Conservation (phyloP, 2,113 vertebrate species). For the Saccopteryx bilineata region DNA sequence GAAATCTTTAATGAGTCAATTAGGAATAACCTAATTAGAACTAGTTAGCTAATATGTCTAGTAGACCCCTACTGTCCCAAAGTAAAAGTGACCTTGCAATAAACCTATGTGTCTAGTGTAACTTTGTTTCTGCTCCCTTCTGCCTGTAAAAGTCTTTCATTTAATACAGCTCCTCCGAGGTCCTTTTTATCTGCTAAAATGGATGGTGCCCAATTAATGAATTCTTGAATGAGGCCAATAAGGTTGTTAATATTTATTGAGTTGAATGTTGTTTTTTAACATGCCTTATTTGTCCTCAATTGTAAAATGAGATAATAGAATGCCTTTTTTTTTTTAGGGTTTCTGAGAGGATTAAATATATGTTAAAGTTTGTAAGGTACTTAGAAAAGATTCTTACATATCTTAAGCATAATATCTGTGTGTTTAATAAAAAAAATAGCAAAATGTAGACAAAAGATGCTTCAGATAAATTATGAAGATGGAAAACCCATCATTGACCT, state of each 20-base stretch:
- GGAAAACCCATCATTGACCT: neutral
- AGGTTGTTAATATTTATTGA: neutral
- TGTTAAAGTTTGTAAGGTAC: neutral
- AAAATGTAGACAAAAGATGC: neutral
- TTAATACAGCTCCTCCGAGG: neutral
- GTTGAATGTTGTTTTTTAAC: neutral
- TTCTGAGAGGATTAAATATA: neutral
- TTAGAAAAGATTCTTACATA: neutral
- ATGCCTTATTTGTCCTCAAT: neutral
- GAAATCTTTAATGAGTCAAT: too few species aligned
- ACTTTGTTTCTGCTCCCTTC: neutral
- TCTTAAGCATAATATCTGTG: neutral
- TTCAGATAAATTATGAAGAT: neutral
- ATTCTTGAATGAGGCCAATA: neutral
- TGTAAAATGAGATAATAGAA: neutral
- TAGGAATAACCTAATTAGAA: too few species aligned
- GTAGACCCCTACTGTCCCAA: neutral
- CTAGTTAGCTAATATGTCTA: too few species aligned
- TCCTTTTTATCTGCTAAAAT: neutral
- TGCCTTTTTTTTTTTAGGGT: neutral
- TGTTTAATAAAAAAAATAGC: neutral
- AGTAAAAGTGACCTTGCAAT: neutral
- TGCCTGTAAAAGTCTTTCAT: neutral
- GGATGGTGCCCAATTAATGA: neutral
- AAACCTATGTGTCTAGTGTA: neutral